Evolutionary conservation across 2,113 vertebrate genomes (phyloP).

Genomic region (Gila orcuttii): DNA sequence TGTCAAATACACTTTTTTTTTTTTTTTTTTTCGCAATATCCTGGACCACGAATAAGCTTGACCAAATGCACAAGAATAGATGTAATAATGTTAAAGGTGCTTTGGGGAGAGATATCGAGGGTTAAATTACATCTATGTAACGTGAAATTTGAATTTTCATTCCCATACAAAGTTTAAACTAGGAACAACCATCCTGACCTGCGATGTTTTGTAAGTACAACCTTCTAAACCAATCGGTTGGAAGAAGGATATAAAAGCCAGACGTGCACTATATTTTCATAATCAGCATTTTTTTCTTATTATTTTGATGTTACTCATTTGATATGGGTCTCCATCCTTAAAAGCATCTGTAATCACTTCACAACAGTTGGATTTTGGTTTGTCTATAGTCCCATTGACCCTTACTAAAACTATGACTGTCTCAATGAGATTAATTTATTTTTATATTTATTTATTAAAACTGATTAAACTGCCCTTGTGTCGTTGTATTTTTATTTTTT

Average conservation of each 20-base stretch:
- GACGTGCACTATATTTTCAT: slow-evolving; percentile 11
- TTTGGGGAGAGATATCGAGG: background rate
- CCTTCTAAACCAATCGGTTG: background rate
- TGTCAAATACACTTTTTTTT: background rate
- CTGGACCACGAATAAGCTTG: slow-evolving; percentile 32
- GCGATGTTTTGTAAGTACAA: background rate
- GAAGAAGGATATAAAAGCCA: background rate
- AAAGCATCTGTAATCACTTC: slow-evolving; percentile 56
- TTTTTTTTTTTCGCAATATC: background rate
- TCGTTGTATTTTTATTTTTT: slow-evolving; percentile 21
- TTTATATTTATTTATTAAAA: slow-evolving; percentile 84
- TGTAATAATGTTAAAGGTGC: slow-evolving; percentile 45
- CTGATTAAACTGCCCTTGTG: slow-evolving; percentile 58
- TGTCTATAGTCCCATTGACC: slow-evolving; percentile 68
- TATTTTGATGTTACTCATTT: slow-evolving; percentile 47
- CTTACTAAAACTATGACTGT: slow-evolving; percentile 66
- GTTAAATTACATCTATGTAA: background rate
- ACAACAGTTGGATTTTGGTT: slow-evolving; percentile 51
- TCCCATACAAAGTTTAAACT: slow-evolving; percentile 2
- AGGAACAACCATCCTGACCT: background rate
- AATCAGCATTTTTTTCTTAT: slow-evolving; percentile 21
- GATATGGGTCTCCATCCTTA: slow-evolving; percentile 45
- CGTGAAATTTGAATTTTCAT: background rate
- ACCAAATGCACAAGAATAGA: slow-evolving; percentile 49
- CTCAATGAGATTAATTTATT: slow-evolving; percentile 74